Evolutionary conservation across 1,140 invertebrate species (phyloP), one percentile per base, ranked within the genome.

Genomic region (Apis florea): DNA sequence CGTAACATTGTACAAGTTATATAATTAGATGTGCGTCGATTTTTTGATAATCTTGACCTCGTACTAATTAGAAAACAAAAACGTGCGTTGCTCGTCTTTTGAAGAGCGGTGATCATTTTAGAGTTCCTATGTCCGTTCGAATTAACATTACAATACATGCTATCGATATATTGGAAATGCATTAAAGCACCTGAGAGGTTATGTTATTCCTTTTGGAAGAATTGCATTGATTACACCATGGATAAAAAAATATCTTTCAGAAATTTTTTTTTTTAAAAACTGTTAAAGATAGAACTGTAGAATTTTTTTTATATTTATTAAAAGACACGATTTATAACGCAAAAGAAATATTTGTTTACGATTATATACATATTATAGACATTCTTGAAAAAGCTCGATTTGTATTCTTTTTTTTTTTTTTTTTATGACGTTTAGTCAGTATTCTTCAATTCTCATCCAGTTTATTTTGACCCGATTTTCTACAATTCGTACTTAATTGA

Each of bases 61-160:
- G 10, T 66, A 47, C 24, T 21, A 15, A 21, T n/a, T n/a, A 13
- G n/a, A 64, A 47, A 24, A 5, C 51, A n/a, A 24, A 61, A 19
- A 40, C 58, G 56, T 58, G n/a, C 58, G 56, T 58, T 56, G 19
- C 10, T 26, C 19, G 31, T 58, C 26, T 66, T n/a, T 56, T 19
- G 17, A 31, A 76, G 11, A 54, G 17, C 54, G 56, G 47, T 63
- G 51, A 81, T 75, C 19, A 31, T 67, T 59, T 72, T 53, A 75
- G 19, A 81, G 79, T 81, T 81, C 71, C 71, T 81, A 75, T 11
- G 53, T 68, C 72, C 54, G 54, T 81, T 68, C 63, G 53, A 81
- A 75, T 59, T 51, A 70, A 40, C 49, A 31, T 24, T 17, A 24
- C 31, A 40, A 40, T 24, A 13, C 66, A 49, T 49, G 13, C 6